A percentile compares a stretch with the other conserved stretches of the same genome.
Evolutionary conservation across 1,140 invertebrate species (phyloP).

Genomic region (Cydia pomonella): DNA sequence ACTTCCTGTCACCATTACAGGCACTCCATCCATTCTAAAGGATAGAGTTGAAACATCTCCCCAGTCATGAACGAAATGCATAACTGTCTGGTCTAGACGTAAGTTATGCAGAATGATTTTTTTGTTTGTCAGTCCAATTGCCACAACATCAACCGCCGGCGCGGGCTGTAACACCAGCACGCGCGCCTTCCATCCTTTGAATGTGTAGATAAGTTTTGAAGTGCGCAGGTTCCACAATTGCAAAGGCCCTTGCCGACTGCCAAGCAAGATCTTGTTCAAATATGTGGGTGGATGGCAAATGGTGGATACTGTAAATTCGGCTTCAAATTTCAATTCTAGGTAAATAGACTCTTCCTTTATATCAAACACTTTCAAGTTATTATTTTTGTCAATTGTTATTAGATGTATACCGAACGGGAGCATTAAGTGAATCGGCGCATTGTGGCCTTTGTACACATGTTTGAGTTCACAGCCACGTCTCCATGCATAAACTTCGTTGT

Average conservation of each 20-base stretch:
- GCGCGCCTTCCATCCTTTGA: slow-evolving; percentile 87
- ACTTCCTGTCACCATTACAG: slow-evolving; percentile 93
- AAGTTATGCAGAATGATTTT: slow-evolving; percentile 94
- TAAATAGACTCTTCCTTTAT: slow-evolving; percentile 87
- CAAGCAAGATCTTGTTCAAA: slow-evolving; percentile 96
- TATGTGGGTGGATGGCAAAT: slow-evolving; percentile 95
- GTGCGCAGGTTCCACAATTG: slow-evolving; percentile 96
- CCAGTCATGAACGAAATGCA: slow-evolving; percentile 96
- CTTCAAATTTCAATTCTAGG: slow-evolving; percentile 86
- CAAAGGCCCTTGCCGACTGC: slow-evolving; percentile 92
- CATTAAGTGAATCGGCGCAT: slow-evolving; percentile 87
- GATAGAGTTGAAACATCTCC: slow-evolving; percentile 91
- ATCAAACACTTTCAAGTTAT: slow-evolving; percentile 92
- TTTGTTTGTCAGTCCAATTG: slow-evolving; percentile 91
- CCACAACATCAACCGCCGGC: slow-evolving; percentile 95
- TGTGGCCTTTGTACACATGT: slow-evolving; percentile 91
- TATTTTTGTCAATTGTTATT: slow-evolving; percentile 91
- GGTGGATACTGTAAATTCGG: slow-evolving; percentile 89
- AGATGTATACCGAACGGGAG: slow-evolving; percentile 93
- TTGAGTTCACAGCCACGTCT: slow-evolving; percentile 92
- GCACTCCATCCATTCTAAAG: slow-evolving; percentile 93
- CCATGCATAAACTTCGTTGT: slow-evolving; percentile 92
- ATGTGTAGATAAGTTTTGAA: slow-evolving; percentile 89
- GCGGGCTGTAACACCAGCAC: slow-evolving; percentile 90
- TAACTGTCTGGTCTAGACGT: slow-evolving; percentile 90